Base-by-base conservation (phyloP, 2,888 invertebrate species). In the Nomada flava region DNA sequence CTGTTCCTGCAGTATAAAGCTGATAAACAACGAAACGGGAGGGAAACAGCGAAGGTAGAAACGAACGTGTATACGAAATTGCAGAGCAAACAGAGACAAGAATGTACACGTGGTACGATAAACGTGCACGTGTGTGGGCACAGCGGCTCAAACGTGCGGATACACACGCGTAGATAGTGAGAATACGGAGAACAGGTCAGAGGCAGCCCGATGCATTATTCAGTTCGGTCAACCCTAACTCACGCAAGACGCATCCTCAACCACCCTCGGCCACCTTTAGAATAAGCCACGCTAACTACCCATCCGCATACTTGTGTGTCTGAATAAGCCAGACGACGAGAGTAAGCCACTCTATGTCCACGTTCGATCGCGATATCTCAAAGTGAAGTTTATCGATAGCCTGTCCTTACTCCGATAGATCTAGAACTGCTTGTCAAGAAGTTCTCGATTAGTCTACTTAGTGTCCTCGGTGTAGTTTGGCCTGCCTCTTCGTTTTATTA, bases 121-220 rank as follows among this genome's bases (percentile, higher is more conserved):
- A 53, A 57, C 57, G 42, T 81, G 84, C 42, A 57, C 79, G 77
- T 81, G 83, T 83, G 83, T 80, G 82, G 73, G 83, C 74, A 63
- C 64, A 57, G 53, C 57, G 29, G 77, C 78, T 74, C 63, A 69
- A 83, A 63, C 67, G 83, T 77, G 82, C 82, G 67, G 69, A 83
- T 78, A 72, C 79, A 80, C 73, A 85, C 80, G 79, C 84, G 84
- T 83, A 83, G 85, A 73, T 88, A 84, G 83, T 68, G 84, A 73
- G 88, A 89, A 90, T 89, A 90, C 85, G 87, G 88, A 85, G 90
- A 89, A 87, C 86, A 86, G 84, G 86, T 83, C 82, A 86, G 86
- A 89, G 89, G 86, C 87, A 88, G 84, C 86, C 83, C 90, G 89
- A 88, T 92, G 91, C 91, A 92, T 92, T 92, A 92, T 92, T 92